A percentile compares a stretch with the other conserved stretches of the same genome.
These are phyloP conservation scores for Actinemys pallida DNA, from an alignment of 2,113 vertebrate species.

Conservation along the genomic window DNA sequence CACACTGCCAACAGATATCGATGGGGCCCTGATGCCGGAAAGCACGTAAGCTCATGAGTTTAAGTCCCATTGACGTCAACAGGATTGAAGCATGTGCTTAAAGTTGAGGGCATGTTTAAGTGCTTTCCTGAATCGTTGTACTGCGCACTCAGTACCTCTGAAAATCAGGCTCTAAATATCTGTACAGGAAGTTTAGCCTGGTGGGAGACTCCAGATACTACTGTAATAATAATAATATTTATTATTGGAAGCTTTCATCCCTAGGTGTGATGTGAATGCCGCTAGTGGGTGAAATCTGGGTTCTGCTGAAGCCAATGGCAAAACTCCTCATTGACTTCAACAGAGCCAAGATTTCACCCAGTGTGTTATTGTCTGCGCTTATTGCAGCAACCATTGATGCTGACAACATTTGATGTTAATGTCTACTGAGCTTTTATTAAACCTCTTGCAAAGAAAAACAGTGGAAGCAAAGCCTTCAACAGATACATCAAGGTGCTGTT, in stretches of 20 bases:
- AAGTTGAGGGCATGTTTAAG: not conserved
- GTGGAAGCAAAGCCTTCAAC: not conserved
- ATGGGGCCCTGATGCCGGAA: not conserved
- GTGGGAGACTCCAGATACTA: not conserved
- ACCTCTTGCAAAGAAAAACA: not conserved
- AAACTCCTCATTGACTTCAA: not conserved
- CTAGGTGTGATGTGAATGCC: not conserved
- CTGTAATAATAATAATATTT: not conserved
- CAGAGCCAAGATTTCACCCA: not conserved
- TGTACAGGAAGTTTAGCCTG: not conserved
- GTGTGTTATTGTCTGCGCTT: not conserved
- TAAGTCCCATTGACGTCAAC: not conserved
- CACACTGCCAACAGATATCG: not conserved
- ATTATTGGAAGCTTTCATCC: not conserved
- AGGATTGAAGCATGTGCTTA: not conserved
- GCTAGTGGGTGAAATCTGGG: not conserved
- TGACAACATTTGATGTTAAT: not conserved
- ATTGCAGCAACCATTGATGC: not conserved
- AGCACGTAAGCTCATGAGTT: not conserved
- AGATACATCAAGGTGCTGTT: not conserved
- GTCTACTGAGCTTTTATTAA: not conserved
- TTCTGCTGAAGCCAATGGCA: not conserved
- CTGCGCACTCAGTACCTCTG: not conserved
- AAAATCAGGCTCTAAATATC: not conserved
- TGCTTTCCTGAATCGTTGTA: not conserved